A percentile compares a stretch with the other conserved stretches of the same genome.
phyloP scores from a whole-genome alignment of 2,888 invertebrate species.

The Xestia xanthographa region DNA sequence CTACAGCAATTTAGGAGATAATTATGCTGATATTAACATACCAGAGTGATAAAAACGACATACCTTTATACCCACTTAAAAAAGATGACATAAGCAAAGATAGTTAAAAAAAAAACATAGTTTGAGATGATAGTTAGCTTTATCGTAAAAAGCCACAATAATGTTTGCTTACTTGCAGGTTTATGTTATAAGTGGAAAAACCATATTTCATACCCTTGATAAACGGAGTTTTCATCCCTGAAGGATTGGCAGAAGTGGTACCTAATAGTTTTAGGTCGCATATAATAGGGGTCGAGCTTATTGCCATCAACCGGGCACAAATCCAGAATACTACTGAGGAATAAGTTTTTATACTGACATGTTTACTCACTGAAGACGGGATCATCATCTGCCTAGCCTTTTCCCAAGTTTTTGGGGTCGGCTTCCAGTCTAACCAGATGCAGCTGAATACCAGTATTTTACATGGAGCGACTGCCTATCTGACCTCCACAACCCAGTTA shows the following conservation, averaged over 20 bases:
- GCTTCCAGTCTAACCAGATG: no score
- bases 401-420: no score
- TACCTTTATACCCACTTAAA: background rate
- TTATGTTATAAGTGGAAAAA: background rate
- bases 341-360: background rate
- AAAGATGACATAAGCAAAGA: background rate
- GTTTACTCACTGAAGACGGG: no score
- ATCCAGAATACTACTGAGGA: background rate
- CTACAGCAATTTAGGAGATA: slow-evolving; percentile 25
- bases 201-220: no score
- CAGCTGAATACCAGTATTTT: no score
- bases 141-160: background rate
- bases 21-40: slow-evolving; percentile 14
- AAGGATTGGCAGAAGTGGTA: background rate
- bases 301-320: background rate
- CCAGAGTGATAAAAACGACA: slow-evolving; percentile 10
- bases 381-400: no score
- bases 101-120: background rate
- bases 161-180: background rate
- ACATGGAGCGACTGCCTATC: no score
- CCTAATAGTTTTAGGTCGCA: background rate
- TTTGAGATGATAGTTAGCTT: background rate
- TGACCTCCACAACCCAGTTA: no score
- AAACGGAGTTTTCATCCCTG: background rate
- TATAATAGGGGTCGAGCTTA: background rate